phyloP scores from a whole-genome alignment of 2,797 vertebrate genomes.

The Melopsittacus undulatus region DNA sequence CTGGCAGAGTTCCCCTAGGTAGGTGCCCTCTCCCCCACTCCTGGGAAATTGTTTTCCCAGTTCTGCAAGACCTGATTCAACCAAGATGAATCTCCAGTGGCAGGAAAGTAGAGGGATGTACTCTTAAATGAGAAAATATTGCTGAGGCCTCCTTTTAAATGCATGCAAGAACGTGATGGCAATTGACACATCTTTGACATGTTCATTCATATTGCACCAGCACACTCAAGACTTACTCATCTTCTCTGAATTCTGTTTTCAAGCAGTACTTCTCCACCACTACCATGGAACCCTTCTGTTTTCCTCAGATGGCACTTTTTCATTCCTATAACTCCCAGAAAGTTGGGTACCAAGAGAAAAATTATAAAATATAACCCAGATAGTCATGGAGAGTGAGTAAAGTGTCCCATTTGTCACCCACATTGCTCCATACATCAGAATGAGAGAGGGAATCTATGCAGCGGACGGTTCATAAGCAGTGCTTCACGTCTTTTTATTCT shows the following conservation, averaged over 20 bases:
- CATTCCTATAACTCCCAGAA: background rate
- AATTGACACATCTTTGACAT: background rate
- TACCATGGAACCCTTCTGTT: background rate
- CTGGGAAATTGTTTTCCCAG: background rate
- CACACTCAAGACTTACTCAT: background rate
- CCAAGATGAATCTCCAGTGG: background rate
- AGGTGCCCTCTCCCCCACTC: background rate
- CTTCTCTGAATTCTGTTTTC: slow-evolving; percentile 39
- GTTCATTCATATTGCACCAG: slow-evolving; percentile 3
- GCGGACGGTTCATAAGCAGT: background rate
- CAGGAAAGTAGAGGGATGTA: background rate
- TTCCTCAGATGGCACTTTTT: slow-evolving; percentile 6
- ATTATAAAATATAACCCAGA: slow-evolving; percentile 4
- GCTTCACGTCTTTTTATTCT: background rate
- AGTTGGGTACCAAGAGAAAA: slow-evolving; percentile 5
- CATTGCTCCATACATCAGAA: background rate
- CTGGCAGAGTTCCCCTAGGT: background rate
- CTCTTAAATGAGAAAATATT: background rate
- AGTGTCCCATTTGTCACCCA: slow-evolving; percentile 11
- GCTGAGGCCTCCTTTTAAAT: slow-evolving; percentile 13
- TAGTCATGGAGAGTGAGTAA: background rate
- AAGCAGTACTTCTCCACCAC: background rate
- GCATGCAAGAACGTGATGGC: background rate
- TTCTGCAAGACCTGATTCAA: slow-evolving; percentile 41
- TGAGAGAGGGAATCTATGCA: background rate